Evolutionary conservation across 1,140 invertebrate species (phyloP), one percentile per base, ranked within the genome.

Genomic region (Drosophila insularis): DNA sequence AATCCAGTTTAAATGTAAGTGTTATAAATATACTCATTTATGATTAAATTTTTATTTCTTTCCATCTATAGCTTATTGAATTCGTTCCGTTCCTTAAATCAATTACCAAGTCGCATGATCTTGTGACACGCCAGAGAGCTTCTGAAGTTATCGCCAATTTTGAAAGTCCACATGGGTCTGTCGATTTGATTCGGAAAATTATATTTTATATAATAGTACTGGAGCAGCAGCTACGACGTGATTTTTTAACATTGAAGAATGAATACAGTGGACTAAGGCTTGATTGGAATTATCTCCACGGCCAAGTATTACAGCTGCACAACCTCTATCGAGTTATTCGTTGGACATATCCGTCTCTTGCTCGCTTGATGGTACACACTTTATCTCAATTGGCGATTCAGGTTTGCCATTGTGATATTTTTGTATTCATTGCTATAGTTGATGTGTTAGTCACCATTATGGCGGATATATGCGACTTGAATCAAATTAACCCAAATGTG

Each of bases 1-100:
- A 95, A 78, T 93, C 94, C n/a, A 94, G 94, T 74, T 92, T 95
- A 50, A 94, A 95, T 92, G 95, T 95, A 73, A 78, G 66, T 66
- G 8, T 3, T 43, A 14, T 19, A n/a, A 14, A 32, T 31, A 1
- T 11, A 37, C 3, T 14, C 35, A 7, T 59, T 17, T 10, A 46
- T 27, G 21, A 54, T 46, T 39, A 74, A 50, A 65, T 19, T 31
- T 0, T 32, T 81, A 92, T 64, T 93, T 93, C 0, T 27, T 27
- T 27, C 6, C 5, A 1, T 71, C 72, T 93, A 91, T 92, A 70
- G 93, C 95, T 58, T 93, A 94, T 64, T 94, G 95, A 92, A 95
- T 95, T 39, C 92, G 96, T 80, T 92, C 94, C 78, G 90, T 96
- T 66, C 93, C 95, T 58, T 87, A 17, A 53, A 78, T 7, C 54